A percentile compares a stretch with the other conserved stretches of the same genome.
Evolutionary conservation across 2,797 vertebrate species (phyloP).

Genomic region (Poecilia gillii): DNA sequence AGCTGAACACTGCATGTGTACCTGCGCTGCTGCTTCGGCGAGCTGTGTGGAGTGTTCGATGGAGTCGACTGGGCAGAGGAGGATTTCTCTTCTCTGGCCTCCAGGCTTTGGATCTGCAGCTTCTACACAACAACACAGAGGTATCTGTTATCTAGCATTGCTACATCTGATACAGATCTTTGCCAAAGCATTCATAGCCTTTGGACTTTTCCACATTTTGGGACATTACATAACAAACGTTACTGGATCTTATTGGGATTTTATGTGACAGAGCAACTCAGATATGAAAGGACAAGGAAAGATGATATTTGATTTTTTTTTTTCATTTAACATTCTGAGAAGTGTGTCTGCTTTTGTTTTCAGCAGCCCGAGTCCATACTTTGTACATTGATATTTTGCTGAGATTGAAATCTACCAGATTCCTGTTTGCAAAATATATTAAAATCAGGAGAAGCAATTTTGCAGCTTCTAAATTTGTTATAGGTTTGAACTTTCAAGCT

Average conservation of each 20-base stretch:
- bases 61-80: constrained; percentile 81
- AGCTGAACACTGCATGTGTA: constrained; percentile 19
- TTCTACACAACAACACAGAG: constrained; percentile 66
- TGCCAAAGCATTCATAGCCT: background rate
- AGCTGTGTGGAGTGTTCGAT: constrained; percentile 80
- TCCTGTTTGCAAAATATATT: background rate
- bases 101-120: constrained; percentile 78
- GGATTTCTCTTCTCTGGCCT: constrained; percentile 73
- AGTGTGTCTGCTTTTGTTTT: background rate
- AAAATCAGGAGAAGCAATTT: background rate
- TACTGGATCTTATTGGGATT: background rate
- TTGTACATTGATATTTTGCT: background rate
- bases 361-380: background rate
- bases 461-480: background rate
- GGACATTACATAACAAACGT: background rate
- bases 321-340: background rate
- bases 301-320: background rate
- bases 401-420: background rate
- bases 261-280: background rate
- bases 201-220: constrained; percentile 1
- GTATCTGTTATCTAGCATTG: background rate
- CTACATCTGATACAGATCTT: background rate
- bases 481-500: background rate
- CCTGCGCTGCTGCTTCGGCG: constrained; percentile 79
- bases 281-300: background rate